These are phyloP conservation scores for Lepilemur ruficaudatus DNA, from an alignment of 2,797 vertebrate genomes.

Conservation along the genomic window DNA sequence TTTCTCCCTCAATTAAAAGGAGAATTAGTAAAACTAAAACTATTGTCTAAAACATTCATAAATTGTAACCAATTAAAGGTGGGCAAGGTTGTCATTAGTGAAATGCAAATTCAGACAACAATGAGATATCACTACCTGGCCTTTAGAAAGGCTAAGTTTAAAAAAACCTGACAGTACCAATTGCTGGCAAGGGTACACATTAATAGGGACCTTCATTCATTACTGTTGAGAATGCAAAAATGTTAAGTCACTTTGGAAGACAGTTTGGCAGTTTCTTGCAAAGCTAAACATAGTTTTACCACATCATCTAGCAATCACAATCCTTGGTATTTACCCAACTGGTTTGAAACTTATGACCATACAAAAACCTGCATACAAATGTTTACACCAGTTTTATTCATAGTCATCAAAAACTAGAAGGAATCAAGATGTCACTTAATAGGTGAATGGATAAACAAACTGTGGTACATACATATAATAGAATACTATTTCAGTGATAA, in stretches of 20 bases:
- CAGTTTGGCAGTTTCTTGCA: not conserved
- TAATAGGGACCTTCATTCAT: not conserved
- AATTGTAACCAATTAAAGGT: not conserved
- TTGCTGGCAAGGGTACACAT: not conserved
- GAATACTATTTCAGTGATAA: conserved; percentile 2
- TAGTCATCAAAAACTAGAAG: conserved; percentile 1
- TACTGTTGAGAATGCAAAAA: conserved; percentile 30
- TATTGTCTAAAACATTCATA: not conserved
- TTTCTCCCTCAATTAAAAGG: not conserved
- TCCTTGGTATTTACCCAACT: conserved; percentile 7
- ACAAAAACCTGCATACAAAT: conserved; percentile 4
- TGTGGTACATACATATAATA: not conserved
- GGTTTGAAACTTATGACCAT: not conserved
- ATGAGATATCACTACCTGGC: not conserved
- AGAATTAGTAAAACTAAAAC: conserved; percentile 24
- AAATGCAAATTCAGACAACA: conserved; percentile 29
- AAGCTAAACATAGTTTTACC: not conserved
- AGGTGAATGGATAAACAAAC: conserved; percentile 12
- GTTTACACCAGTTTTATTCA: not conserved
- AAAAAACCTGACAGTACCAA: not conserved
- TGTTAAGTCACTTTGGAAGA: not conserved
- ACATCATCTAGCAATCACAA: not conserved
- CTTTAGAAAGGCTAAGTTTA: not conserved
- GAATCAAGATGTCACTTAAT: not conserved
- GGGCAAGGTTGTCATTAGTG: not conserved